Evolutionary conservation across 1,140 invertebrate genomes (phyloP).

Genomic region (Apis florea): DNA sequence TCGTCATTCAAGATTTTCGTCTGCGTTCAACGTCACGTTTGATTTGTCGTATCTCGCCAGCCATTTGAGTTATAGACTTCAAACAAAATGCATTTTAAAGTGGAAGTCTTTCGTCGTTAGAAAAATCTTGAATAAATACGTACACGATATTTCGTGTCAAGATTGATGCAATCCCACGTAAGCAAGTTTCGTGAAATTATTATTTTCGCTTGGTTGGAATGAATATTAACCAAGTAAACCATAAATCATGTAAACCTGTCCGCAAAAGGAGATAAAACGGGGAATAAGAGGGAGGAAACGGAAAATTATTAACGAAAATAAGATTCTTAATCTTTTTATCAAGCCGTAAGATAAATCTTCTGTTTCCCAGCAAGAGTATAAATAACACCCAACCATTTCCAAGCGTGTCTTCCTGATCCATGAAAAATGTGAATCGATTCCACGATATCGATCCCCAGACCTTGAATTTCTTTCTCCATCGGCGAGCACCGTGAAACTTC

Average conservation of each 20-base stretch:
- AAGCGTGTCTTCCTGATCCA: not conserved
- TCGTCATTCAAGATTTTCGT: not conserved
- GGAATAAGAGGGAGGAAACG: not conserved
- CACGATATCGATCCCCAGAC: not conserved
- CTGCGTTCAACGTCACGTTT: not conserved
- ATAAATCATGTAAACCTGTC: no score
- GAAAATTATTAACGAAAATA: not conserved
- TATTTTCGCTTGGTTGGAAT: no score
- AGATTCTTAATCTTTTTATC: not conserved
- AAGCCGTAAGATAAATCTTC: not conserved
- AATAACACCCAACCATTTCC: not conserved
- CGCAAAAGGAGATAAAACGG: not conserved
- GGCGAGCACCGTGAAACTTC: not conserved
- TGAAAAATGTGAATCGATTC: not conserved
- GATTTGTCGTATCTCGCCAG: not conserved
- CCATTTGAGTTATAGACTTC: not conserved
- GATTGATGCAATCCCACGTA: not conserved
- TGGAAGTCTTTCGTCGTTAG: not conserved
- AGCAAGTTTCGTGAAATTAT: no score
- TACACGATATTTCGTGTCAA: not conserved
- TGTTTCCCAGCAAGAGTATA: no score
- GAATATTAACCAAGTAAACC: no score
- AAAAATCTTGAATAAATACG: no score
- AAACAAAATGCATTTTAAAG: conserved; percentile 1
- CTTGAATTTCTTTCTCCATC: not conserved